Conservation (phyloP, 1,140 invertebrate genomes). For the Heliconius hewitsoni region DNA sequence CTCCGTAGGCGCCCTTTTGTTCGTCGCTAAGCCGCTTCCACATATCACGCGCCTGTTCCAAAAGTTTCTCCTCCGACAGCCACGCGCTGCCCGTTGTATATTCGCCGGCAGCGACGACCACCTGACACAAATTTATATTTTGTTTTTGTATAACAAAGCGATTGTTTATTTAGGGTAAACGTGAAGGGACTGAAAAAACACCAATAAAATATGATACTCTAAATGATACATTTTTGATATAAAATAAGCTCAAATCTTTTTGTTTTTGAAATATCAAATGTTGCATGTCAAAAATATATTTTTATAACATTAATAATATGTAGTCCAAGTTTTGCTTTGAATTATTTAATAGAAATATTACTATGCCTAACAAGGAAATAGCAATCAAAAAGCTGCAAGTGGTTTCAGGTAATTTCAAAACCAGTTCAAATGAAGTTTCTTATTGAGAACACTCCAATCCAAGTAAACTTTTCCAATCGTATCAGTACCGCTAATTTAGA, state of each 20-base stretch:
- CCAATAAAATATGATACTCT: neutral
- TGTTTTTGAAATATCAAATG: no score
- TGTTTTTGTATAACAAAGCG: neutral
- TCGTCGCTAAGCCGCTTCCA: constrained; percentile 88
- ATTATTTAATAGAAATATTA: no score
- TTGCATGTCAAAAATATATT: neutral
- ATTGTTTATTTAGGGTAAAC: neutral
- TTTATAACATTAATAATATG: neutral
- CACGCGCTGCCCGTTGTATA: constrained; percentile 89
- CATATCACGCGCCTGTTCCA: constrained; percentile 90
- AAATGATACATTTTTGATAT: neutral
- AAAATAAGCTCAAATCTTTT: no score
- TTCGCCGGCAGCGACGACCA: constrained; percentile 91
- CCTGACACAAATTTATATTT: constrained; percentile 46
- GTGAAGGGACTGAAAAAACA: neutral
- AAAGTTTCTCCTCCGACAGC: constrained; percentile 86
- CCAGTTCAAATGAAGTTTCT: constrained; percentile 25
- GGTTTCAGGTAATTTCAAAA: constrained; percentile 17
- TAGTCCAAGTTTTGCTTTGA: no score
- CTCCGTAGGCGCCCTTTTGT: constrained; percentile 88
- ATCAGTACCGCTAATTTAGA: constrained; percentile 38
- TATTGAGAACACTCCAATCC: constrained; percentile 23
- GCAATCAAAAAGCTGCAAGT: neutral
- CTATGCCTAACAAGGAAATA: neutral
- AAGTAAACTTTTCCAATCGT: constrained; percentile 39